Conservation (phyloP, 2,113 vertebrate genomes). For the Cochlearius cochlearius region DNA sequence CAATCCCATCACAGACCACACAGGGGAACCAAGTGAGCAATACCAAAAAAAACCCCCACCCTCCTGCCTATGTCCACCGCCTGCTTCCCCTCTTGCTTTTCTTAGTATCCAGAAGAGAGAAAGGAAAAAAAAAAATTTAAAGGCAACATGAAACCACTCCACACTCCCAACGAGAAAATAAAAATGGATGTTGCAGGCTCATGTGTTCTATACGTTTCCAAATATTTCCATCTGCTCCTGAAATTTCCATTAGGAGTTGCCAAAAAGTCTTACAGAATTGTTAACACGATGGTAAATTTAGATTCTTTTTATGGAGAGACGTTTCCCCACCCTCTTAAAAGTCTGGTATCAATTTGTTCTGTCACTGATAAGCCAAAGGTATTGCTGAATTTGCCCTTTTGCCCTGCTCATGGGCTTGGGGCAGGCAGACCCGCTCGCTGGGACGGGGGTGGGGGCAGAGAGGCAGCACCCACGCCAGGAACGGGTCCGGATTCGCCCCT, state of each 20-base stretch:
- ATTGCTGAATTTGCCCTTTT: conserved; percentile 53
- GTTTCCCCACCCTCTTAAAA: conserved; percentile 59
- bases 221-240: conserved; percentile 79
- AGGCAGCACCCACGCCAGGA: background rate
- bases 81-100: conserved; percentile 56
- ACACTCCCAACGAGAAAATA: conserved; percentile 66
- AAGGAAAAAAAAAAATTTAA: background rate
- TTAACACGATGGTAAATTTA: conserved; percentile 70
- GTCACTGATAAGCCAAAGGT: conserved; percentile 65
- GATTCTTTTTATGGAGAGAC: conserved; percentile 65
- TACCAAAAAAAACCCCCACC: background rate
- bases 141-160: conserved; percentile 52
- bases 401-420: background rate
- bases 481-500: background rate
- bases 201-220: conserved; percentile 72
- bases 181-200: conserved; percentile 70
- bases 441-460: background rate
- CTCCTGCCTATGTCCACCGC: background rate
- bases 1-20: background rate
- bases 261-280: conserved; percentile 73
- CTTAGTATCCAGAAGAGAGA: conserved; percentile 49
- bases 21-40: background rate
- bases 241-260: conserved; percentile 75
- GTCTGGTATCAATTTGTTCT: conserved; percentile 60
- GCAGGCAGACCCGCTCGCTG: background rate